These are phyloP conservation scores for Napeogenes sylphis DNA, from an alignment of 2,888 invertebrate species.

Conservation along the genomic window DNA sequence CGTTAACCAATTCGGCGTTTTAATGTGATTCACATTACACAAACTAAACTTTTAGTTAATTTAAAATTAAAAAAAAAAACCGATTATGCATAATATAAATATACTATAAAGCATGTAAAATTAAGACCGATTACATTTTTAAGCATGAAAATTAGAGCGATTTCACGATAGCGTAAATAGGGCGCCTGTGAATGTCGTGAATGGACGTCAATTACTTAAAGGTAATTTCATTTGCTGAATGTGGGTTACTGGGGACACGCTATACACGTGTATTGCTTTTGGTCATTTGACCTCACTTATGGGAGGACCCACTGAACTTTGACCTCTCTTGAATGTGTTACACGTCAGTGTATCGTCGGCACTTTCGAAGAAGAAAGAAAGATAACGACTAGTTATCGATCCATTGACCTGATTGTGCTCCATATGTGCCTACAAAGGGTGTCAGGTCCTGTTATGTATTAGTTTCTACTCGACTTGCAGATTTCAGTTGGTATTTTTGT, in stretches of 20 bases:
- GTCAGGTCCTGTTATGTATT: slow-evolving; percentile 19
- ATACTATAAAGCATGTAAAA: slow-evolving; percentile 11
- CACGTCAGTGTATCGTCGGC: slow-evolving; percentile 12
- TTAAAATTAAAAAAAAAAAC: no score
- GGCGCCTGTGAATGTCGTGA: slow-evolving; percentile 61
- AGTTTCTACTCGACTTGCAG: slow-evolving; percentile 29
- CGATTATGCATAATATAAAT: no score
- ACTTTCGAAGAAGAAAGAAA: slow-evolving; percentile 16
- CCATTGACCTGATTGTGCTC: slow-evolving; percentile 33
- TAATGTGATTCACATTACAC: background rate
- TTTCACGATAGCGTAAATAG: slow-evolving; percentile 67
- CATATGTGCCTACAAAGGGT: slow-evolving; percentile 19
- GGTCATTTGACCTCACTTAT: slow-evolving; percentile 36
- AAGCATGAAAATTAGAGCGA: slow-evolving; percentile 62
- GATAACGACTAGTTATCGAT: slow-evolving; percentile 24
- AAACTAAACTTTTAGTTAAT: no score
- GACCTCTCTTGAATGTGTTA: slow-evolving; percentile 24
- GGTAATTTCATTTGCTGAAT: slow-evolving; percentile 61
- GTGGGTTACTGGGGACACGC: slow-evolving; percentile 70
- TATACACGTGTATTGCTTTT: slow-evolving; percentile 42
- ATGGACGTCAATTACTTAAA: slow-evolving; percentile 50
- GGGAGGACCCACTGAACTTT: slow-evolving; percentile 29
- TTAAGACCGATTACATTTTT: slow-evolving; percentile 35
- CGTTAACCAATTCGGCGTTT: slow-evolving; percentile 35
- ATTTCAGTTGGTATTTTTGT: slow-evolving; percentile 29